Evolutionary conservation across 2,113 vertebrate genomes (phyloP).

Genomic region (Tinamus guttatus): DNA sequence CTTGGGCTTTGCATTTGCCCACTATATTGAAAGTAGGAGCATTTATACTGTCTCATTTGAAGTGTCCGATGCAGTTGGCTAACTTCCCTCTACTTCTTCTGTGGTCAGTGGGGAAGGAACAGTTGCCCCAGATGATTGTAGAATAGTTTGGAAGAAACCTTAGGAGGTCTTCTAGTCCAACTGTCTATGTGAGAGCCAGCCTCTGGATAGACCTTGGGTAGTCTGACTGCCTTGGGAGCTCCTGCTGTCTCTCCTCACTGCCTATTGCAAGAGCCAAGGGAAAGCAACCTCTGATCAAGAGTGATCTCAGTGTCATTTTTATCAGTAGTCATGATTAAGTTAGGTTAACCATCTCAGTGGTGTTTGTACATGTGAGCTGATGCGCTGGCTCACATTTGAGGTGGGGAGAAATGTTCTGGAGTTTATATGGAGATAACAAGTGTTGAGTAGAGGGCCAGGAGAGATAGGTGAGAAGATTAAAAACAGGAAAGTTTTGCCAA

Average conservation of each 20-base stretch:
- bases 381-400: accelerated
- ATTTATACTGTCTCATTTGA: not conserved
- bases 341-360: not conserved
- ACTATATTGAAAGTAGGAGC: not conserved
- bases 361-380: not conserved
- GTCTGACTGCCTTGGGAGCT: not conserved
- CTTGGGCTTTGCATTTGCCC: not conserved
- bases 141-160: not conserved
- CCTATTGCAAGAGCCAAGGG: not conserved
- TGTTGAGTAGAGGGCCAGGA: not conserved
- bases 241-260: not conserved
- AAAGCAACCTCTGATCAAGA: not conserved
- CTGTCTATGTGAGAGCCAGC: not conserved
- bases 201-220: not conserved
- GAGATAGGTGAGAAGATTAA: not conserved
- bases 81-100: not conserved
- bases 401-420: not conserved
- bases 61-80: not conserved
- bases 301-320: not conserved
- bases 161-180: not conserved
- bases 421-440: not conserved
- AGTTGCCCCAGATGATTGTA: not conserved
- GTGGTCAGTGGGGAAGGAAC: not conserved
- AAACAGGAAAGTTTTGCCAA: not conserved
- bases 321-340: not conserved